phyloP scores from a whole-genome alignment of 2,888 invertebrate genomes.

The Graphium colonna region DNA sequence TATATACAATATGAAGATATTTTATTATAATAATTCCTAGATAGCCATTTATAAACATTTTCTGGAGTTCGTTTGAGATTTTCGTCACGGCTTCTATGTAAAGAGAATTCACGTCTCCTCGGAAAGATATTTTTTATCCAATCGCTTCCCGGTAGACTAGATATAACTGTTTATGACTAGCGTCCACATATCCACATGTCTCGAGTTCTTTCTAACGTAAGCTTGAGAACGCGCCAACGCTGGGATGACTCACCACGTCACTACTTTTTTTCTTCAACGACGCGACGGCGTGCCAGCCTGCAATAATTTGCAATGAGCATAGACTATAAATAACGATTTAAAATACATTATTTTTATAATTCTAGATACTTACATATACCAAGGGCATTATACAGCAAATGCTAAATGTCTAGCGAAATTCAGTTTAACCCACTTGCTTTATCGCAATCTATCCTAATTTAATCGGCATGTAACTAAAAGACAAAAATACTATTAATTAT shows the following conservation, averaged over 20 bases:
- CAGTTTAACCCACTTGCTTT: no score
- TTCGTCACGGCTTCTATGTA: neutral
- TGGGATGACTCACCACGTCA: constrained; percentile 37
- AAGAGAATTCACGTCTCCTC: constrained; percentile 5
- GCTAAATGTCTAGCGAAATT: neutral
- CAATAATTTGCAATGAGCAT: constrained; percentile 29
- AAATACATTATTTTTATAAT: neutral
- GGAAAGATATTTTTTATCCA: constrained; percentile 3
- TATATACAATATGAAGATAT: no score
- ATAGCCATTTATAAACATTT: neutral
- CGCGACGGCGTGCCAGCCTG: constrained; percentile 18
- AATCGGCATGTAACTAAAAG: no score
- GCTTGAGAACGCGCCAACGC: constrained; percentile 17
- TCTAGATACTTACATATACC: neutral
- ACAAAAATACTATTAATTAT: no score
- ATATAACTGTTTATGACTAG: neutral
- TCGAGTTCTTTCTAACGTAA: constrained; percentile 7
- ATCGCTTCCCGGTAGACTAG: constrained; percentile 5
- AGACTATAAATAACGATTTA: constrained; percentile 25
- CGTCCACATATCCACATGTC: neutral
- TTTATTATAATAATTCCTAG: no score
- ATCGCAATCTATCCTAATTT: no score
- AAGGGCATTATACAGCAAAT: neutral
- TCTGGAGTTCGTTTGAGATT: neutral
- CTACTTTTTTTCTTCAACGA: constrained; percentile 28